Conservation (phyloP, 2,797 vertebrate genomes). For the Pelobates cultripes region DNA sequence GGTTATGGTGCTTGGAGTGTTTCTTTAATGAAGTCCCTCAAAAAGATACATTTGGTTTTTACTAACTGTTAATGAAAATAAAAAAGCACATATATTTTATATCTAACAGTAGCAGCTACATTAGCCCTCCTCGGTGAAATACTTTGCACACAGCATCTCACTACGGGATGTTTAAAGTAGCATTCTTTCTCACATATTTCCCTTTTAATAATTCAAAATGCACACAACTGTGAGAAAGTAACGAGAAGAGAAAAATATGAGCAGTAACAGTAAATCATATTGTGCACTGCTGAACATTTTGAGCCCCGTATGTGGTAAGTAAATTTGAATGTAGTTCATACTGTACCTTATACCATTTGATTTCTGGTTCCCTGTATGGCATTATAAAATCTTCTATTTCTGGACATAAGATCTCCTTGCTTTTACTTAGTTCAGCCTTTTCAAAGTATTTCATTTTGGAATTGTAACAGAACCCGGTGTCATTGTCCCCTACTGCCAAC, state of each 20-base stretch:
- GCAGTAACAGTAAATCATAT: background rate
- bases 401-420: conserved; percentile 92
- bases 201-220: no score
- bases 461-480: conserved; percentile 96
- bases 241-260: background rate
- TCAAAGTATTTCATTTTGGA: conserved; percentile 97
- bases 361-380: conserved; percentile 86
- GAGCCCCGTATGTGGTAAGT: background rate
- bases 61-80: no score
- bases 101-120: no score
- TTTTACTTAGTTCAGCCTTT: conserved; percentile 97
- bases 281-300: background rate
- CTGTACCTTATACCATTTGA: conserved; percentile 94
- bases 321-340: conserved; percentile 16
- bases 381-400: conserved; percentile 92
- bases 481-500: conserved; percentile 92
- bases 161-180: no score
- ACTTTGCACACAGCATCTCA: no score
- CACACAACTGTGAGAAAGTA: background rate
- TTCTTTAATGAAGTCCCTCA: no score
- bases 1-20: no score
- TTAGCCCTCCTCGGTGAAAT: no score
- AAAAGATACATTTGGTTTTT: no score
- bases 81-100: no score
- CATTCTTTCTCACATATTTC: no score